These are phyloP conservation scores for Tortrix viridana DNA, from an alignment of 2,888 invertebrate species.

Conservation along the genomic window DNA sequence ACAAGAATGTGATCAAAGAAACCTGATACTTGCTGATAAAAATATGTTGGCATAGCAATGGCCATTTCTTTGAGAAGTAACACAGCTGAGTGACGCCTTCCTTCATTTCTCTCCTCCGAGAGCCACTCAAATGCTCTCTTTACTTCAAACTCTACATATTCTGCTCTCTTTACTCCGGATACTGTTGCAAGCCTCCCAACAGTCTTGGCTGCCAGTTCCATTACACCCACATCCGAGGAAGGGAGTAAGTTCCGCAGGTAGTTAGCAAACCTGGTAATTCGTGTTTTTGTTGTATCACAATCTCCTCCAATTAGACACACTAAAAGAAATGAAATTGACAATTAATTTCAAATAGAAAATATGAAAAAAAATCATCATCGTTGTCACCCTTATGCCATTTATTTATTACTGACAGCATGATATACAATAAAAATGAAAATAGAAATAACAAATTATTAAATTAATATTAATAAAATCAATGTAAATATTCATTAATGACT, in stretches of 20 bases:
- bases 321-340: slow-evolving; percentile 53
- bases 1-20: slow-evolving; percentile 97
- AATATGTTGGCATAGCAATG: slow-evolving; percentile 97
- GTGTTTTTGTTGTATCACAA: slow-evolving; percentile 94
- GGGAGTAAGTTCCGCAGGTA: slow-evolving; percentile 95
- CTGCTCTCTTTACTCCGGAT: slow-evolving; percentile 96
- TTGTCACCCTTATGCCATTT: too few species aligned
- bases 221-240: slow-evolving; percentile 95
- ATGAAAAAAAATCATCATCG: neutral
- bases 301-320: slow-evolving; percentile 97
- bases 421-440: too few species aligned
- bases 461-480: too few species aligned
- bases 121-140: slow-evolving; percentile 98
- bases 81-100: slow-evolving; percentile 96
- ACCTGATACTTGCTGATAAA: slow-evolving; percentile 96
- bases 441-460: too few species aligned
- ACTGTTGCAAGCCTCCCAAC: slow-evolving; percentile 96
- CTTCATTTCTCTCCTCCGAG: slow-evolving; percentile 94
- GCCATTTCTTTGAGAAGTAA: slow-evolving; percentile 96
- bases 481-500: too few species aligned
- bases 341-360: neutral
- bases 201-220: slow-evolving; percentile 98
- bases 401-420: too few species aligned
- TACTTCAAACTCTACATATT: slow-evolving; percentile 99
- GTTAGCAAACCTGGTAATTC: slow-evolving; percentile 96